Percentiles rank a stretch among this genome's conserved stretches.
Conservation (phyloP, 2,888 invertebrate genomes). For the Hyposoter didymator region DNA sequence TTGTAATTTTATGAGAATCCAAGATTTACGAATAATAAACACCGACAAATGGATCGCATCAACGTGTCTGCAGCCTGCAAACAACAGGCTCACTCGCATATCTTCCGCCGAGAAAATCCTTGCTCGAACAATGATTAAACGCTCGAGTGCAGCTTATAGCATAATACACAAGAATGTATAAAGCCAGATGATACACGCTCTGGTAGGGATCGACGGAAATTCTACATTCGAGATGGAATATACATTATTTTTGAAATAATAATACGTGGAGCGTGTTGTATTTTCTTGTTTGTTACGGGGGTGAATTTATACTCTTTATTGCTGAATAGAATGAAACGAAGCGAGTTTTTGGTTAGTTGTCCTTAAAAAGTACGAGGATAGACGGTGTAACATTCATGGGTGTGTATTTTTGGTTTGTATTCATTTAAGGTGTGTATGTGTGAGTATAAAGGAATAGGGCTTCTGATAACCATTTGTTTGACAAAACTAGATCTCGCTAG, state of each 20-base stretch:
- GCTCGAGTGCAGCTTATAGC: neutral
- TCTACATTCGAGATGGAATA: conserved; percentile 33
- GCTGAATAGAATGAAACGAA: conserved; percentile 38
- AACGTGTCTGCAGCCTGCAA: neutral
- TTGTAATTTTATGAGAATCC: neutral
- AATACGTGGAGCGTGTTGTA: conserved; percentile 29
- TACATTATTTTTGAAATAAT: conserved; percentile 41
- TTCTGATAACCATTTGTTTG: conserved; percentile 61
- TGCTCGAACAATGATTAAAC: conserved; percentile 31
- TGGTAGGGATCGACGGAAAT: conserved; percentile 25
- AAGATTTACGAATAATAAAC: neutral
- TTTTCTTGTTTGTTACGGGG: conserved; percentile 35
- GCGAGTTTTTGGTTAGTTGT: conserved; percentile 56
- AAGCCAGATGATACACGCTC: conserved; percentile 1
- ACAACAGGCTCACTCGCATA: neutral
- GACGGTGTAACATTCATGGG: conserved; percentile 23
- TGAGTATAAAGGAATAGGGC: conserved; percentile 1
- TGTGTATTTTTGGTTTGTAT: conserved; percentile 16
- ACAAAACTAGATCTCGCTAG: conserved; percentile 73
- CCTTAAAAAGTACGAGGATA: conserved; percentile 53
- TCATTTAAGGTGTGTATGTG: conserved; percentile 3
- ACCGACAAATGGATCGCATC: conserved; percentile 17
- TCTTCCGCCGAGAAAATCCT: conserved; percentile 5
- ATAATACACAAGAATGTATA: neutral
- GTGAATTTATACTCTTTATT: conserved; percentile 33